Evolutionary conservation across 1,140 invertebrate genomes (phyloP), one percentile per base, ranked within the genome.

Genomic region (Platyscapa corneri): DNA sequence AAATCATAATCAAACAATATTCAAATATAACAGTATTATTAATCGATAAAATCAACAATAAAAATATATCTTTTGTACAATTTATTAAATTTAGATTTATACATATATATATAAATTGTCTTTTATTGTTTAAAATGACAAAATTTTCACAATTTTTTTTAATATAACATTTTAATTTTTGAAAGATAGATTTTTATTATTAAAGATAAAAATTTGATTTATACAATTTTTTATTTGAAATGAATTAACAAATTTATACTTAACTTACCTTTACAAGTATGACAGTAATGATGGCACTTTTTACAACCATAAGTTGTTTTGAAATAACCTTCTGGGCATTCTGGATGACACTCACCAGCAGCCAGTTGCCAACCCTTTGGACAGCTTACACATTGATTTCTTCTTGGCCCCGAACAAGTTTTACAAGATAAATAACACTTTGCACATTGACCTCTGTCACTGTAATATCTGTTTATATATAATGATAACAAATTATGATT

Each of bases 321-420:
- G 91, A 97, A 97, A 90, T 96, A 97, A 32, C 96, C 96, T 91
- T 96, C 95, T 7, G 97, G 97, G 92, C 97, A 98, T 89, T 96
- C 95, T 0, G 96, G 95, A 88, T 97, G 95, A 90, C 97, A 98
- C 90, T 97, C 95, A 8, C 97, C 97, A 3, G 95, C 95, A 0
- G 96, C 95, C 46, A 98, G 92, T 90, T 96, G 95, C 96, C 96
- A 97, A 20, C 95, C 96, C 12, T 93, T 90, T 0, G 96, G 96
- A 93, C 97, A 98, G 23, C 95, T 95, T 0, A 97, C 96, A 92
- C 97, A 98, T 90, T 98, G 96, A 91, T 97, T 96, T 39, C 96
- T 94, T 34, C 96, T 93, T 0, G 97, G 97, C 0, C 95, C 97
- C 89, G 93, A 95, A 91, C 98, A 98, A 3, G 97, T 97, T 88